Evolutionary conservation across 2,888 invertebrate species (phyloP).

Genomic region (Papilio elwesi): DNA sequence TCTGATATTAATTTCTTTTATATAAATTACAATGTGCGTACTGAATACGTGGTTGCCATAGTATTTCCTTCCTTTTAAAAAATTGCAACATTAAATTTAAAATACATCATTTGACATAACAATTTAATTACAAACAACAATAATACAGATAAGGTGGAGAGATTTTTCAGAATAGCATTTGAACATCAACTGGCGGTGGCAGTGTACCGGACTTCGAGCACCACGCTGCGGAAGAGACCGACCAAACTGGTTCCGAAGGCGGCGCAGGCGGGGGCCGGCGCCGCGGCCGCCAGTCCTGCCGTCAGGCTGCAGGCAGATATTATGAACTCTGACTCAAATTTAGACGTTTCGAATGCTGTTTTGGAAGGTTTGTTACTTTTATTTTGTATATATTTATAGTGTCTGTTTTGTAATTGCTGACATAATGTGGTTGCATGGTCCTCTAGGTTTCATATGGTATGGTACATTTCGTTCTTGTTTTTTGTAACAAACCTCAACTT

Average conservation of each 20-base stretch:
- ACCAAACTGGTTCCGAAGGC: neutral
- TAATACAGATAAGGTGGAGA: too few species aligned
- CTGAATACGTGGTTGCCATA: too few species aligned
- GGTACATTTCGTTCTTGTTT: neutral
- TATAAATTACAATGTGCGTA: too few species aligned
- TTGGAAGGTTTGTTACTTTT: neutral
- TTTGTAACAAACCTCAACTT: neutral
- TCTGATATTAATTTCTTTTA: too few species aligned
- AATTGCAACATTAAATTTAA: too few species aligned
- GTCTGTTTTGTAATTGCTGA: neutral
- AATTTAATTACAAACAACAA: too few species aligned
- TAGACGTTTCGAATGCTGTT: conserved; percentile 58
- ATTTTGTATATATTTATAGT: neutral
- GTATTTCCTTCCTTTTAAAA: too few species aligned
- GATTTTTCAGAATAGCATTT: conserved; percentile 88
- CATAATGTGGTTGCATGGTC: too few species aligned
- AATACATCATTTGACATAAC: too few species aligned
- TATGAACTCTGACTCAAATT: conserved; percentile 85
- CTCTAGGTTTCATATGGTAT: neutral
- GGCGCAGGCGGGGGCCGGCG: neutral
- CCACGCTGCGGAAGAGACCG: conserved; percentile 20
- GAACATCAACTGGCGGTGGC: conserved; percentile 93
- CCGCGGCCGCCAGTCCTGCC: conserved; percentile 5
- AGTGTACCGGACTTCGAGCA: conserved; percentile 66
- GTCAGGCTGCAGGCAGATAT: conserved; percentile 46